A percentile compares a stretch with the other conserved stretches of the same genome.
These are phyloP conservation scores for Protaetia brevitarsis DNA, from an alignment of 1,140 invertebrate genomes.

Conservation along the genomic window DNA sequence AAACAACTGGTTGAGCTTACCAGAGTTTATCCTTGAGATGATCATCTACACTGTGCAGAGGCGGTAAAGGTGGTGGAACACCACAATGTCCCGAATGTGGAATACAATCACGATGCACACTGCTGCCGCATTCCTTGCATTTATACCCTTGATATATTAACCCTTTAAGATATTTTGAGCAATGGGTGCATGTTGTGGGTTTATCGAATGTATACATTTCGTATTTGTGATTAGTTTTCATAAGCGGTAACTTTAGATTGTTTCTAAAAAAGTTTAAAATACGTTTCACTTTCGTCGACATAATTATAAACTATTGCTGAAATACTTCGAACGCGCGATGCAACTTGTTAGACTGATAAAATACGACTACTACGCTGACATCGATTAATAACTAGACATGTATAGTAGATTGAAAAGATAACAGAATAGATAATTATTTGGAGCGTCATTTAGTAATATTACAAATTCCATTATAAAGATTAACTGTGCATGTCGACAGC, in stretches of 20 bases:
- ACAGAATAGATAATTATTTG: too few species aligned
- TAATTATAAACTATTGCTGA: too few species aligned
- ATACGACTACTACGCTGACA: too few species aligned
- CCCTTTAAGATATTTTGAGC: constrained; percentile 86
- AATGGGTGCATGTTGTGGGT: constrained; percentile 76
- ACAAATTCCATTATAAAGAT: too few species aligned
- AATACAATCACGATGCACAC: constrained; percentile 77
- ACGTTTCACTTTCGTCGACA: background rate
- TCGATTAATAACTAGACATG: too few species aligned
- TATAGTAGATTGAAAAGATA: too few species aligned
- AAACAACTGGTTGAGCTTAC: constrained; percentile 28
- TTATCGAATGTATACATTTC: constrained; percentile 82
- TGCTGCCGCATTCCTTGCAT: constrained; percentile 69
- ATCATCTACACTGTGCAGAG: constrained; percentile 43
- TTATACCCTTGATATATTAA: constrained; percentile 77
- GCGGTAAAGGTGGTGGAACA: constrained; percentile 55
- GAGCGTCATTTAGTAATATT: too few species aligned
- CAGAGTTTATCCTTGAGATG: constrained; percentile 41
- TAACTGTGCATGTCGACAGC: too few species aligned
- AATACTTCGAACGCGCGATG: too few species aligned
- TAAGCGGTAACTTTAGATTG: constrained; percentile 76
- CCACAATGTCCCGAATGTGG: constrained; percentile 68
- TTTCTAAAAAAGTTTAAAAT: constrained; percentile 50
- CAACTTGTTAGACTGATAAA: too few species aligned
- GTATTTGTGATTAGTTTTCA: constrained; percentile 82